Evolutionary conservation across 2,113 vertebrate species (phyloP), one percentile per base, ranked within the genome.

Genomic region (Albula glossodonta): DNA sequence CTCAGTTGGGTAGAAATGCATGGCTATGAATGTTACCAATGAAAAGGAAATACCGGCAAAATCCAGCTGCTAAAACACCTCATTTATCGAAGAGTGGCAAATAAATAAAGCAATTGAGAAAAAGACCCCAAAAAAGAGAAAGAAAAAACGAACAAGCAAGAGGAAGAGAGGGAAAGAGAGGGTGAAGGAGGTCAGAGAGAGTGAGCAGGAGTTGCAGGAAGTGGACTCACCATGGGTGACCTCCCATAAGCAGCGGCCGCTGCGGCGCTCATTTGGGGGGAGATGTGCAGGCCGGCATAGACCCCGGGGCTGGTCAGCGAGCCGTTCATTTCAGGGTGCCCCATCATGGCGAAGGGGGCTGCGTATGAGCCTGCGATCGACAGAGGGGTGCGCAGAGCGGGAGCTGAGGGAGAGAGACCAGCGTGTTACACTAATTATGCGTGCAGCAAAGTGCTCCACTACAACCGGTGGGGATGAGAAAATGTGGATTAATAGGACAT

Each of bases 241-340:
- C 98, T 97, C 88, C 97, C 97, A 0, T 98, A 99, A 81, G 97
- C 97, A 0, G 97, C 97, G 0, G 97, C 97, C 0, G 97, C 97
- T 0, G 97, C 97, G 0, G 96, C 97, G 0, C 96, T 98, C 97
- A 99, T 99, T 94, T 98, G 97, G 0, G 98, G 97, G 0, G 98
- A 97, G 89, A 99, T 97, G 90, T 98, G 98, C 2, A 99, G 96
- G 70, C 98, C 93, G 0, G 97, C 96, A 0, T 99, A 99, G 87
- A 97, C 97, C 0, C 97, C 95, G 0, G 98, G 97, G 91, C 97
- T 98, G 87, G 96, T 96, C 84, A 99, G 95, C 0, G 98, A 97
- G 8, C 98, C 98, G 3, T 99, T 99, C 97, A 99, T 98, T 88
- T 99, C 98, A 0, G 97, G 98, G 90, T 98, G 98, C 78, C 97